Base-by-base conservation (phyloP, 1,140 invertebrate species). In the Pygmarrhopalites habei region DNA sequence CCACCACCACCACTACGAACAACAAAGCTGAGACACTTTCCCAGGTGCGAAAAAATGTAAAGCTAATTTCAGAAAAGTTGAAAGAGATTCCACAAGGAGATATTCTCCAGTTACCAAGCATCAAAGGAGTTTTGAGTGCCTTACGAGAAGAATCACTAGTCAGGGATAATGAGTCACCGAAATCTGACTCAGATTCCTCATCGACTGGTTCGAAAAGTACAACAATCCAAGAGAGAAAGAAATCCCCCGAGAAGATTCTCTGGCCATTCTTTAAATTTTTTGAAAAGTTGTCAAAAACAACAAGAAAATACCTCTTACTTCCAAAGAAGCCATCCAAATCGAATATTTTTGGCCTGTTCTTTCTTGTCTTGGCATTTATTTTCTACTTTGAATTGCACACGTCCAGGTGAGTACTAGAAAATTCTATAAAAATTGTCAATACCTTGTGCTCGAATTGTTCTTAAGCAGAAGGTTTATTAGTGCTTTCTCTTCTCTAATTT, bases 311-410 rank as follows among this genome's bases (percentile, higher is more conserved):
- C 53, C 56, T 59, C 12, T 25, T 67, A 30, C 14, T 59, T 19
- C 60, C 68, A 29, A 59, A 61, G 35, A 65, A 66, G 58, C 59
- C 60, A 30, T 65, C 68, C 1, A 66, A 53, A 44, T 70, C 68
- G 0, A 70, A 70, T 32, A 49, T 62, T 44, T 62, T 65, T 46
- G 60, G 64, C n/a, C 43, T 68, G 14, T 68, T 68, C 59, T 68
- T 71, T 49, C 65, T 61, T 14, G 51, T 66, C 25, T 47, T 71
- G n/a, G 64, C 66, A 32, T 60, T 65, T 41, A 62, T 71, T 23
- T 71, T 71, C 43, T 68, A 68, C 41, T 64, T 67, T 47, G 64
- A 71, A 56, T 61, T 68, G 10, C 66, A 71, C 49, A 71, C 69
- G 7, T 58, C 57, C 7, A 59, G n/a, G n/a, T n/a, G n/a, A n/a